Conservation (phyloP, 2,888 invertebrate species). For the Sarcophaga variegata region DNA sequence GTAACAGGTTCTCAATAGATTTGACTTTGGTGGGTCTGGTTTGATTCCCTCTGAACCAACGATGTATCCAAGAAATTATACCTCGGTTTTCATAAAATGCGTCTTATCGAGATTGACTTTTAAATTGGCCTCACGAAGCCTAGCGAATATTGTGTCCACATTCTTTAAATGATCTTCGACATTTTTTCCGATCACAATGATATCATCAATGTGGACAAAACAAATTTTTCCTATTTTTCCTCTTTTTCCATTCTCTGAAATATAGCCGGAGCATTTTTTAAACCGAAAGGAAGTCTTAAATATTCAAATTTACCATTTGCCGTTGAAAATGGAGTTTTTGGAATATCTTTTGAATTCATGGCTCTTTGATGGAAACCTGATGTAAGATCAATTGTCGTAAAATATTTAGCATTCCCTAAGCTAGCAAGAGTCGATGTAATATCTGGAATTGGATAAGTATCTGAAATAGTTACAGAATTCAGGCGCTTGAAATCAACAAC, state of each 20-base stretch:
- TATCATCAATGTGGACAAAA: background rate
- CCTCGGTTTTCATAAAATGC: too few species aligned
- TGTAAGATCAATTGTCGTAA: constrained; percentile 68
- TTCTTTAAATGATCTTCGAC: too few species aligned
- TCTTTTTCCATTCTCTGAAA: background rate
- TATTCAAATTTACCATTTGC: background rate
- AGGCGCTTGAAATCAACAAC: constrained; percentile 69
- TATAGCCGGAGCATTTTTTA: background rate
- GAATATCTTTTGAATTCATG: constrained; percentile 37
- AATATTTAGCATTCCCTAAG: constrained; percentile 67
- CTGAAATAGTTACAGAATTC: constrained; percentile 67
- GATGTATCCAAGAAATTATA: too few species aligned
- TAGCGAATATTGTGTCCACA: too few species aligned
- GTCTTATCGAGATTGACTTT: too few species aligned
- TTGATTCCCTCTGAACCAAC: too few species aligned
- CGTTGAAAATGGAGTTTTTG: too few species aligned
- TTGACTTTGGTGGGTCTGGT: too few species aligned
- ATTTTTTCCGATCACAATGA: too few species aligned
- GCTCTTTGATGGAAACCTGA: constrained; percentile 50
- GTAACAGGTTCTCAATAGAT: too few species aligned
- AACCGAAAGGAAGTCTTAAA: too few species aligned
- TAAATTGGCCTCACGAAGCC: too few species aligned
- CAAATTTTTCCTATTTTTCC: background rate
- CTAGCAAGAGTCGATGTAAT: constrained; percentile 67
- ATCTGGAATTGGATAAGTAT: constrained; percentile 69